These are phyloP conservation scores for Lepidonotus clava DNA, from an alignment of 2,888 invertebrate genomes.

Conservation along the genomic window DNA sequence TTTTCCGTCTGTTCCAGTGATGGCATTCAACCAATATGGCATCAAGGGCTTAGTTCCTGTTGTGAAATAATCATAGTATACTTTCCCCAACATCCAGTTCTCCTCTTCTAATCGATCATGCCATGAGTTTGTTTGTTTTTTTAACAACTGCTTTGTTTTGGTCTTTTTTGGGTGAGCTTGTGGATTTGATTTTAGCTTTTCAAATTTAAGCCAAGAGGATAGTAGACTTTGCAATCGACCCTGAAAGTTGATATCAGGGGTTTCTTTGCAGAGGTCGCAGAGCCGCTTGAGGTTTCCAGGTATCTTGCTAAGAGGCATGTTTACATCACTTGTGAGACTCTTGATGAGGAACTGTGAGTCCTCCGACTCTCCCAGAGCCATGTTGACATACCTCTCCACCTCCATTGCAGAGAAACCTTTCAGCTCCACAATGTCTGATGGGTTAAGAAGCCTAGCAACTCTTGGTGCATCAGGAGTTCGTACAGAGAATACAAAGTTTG, in stretches of 20 bases:
- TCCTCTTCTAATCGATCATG: neutral
- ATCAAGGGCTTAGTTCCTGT: neutral
- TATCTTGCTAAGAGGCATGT: neutral
- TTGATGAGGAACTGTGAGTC: neutral
- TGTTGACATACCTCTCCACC: neutral
- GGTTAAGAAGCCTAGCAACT: neutral
- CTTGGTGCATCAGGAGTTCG: neutral
- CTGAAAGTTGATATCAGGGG: neutral
- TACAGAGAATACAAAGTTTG: neutral
- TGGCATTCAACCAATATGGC: neutral
- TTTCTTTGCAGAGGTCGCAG: neutral
- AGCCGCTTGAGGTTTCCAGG: neutral
- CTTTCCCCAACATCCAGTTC: neutral
- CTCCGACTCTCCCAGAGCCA: neutral
- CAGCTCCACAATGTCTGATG: constrained; percentile 5
- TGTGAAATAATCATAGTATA: neutral
- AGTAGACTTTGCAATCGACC: neutral
- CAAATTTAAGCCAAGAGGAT: neutral
- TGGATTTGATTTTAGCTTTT: too few species aligned
- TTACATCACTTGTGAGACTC: neutral
- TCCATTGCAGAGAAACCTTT: neutral
- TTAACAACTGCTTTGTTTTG: neutral
- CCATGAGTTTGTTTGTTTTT: neutral
- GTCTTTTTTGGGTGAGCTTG: neutral
- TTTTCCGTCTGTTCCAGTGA: neutral